Base-by-base conservation (phyloP, 2,113 vertebrate genomes). In the Heloderma charlesbogerti region DNA sequence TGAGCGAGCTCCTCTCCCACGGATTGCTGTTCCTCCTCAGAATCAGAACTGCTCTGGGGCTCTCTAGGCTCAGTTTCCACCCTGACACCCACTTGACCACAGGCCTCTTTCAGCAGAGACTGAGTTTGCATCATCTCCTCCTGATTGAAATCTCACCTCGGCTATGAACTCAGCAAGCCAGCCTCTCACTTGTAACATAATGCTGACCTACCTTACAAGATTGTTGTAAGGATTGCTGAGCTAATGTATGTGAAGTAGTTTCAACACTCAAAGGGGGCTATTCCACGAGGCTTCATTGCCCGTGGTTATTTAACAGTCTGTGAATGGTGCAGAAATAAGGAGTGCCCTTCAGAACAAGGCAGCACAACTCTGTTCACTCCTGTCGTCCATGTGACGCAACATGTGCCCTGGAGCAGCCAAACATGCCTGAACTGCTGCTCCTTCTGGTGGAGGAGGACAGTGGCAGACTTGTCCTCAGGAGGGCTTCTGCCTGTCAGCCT, bases 401-500 rank as follows among this genome's bases (percentile, higher is more conserved):
- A 7, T 79, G 77, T 79, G 2, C n/a, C n/a, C 3, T 9, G 78
- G 2, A 51, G 78, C 78, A 80, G 85, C 69, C 16, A 67, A 69
- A 18, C 66, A 18, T 8, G 27, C 45, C 34, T 60, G 51, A 57
- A 20, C 12, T 3, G 40, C 34, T 67, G 25, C 0, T 3, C 5
- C 31, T 31, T 66, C 83, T 25, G 20, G 15, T 2, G n/a, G 12
- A 13, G 82, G 22, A 37, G 22, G 63, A n/a, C 54, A 51, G 48
- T 4, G 20, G n/a, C 40, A 45, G 43, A 16, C 40, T 84, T 84
- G 82, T 40, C n/a, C 48, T 7, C 69, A 3, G 40, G 4, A 29
- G 40, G 75, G 7, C 3, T 10, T 27, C 77, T 12, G 29, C 57
- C 72, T 45, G 0, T 91, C 89, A 91, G 94, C 94, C 78, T 89